These are phyloP conservation scores for Alethe castanea DNA, from an alignment of 2,113 vertebrate genomes.

Conservation along the genomic window DNA sequence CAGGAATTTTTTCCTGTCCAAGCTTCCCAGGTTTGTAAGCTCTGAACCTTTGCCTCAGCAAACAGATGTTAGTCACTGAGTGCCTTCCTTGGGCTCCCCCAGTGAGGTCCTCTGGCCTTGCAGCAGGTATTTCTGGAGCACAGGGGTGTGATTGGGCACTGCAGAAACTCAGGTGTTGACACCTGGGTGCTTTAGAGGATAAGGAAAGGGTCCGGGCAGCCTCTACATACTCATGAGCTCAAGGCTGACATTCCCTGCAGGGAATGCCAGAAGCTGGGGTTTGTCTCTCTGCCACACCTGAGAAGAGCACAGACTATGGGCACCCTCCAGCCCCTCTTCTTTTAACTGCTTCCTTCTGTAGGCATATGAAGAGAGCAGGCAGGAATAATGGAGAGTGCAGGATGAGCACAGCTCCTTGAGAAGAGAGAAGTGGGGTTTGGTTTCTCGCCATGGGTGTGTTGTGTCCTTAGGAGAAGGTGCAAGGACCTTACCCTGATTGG, in stretches of 20 bases:
- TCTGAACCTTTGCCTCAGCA: not conserved
- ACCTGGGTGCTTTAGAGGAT: not conserved
- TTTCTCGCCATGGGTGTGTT: not conserved
- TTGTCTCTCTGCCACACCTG: not conserved
- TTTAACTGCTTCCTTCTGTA: not conserved
- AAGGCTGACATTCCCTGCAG: accelerated
- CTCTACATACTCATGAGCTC: not conserved
- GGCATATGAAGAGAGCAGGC: not conserved
- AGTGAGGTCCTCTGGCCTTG: not conserved
- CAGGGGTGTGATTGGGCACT: accelerated
- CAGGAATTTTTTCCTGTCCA: not conserved
- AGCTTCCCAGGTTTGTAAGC: not conserved
- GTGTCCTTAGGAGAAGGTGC: not conserved
- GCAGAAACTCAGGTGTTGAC: not conserved
- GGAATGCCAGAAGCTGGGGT: not conserved
- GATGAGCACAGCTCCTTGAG: not conserved
- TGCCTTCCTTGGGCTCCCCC: not conserved
- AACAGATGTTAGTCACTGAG: not conserved
- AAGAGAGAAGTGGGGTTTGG: not conserved
- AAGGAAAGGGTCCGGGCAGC: not conserved
- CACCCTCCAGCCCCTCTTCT: not conserved
- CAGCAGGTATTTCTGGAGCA: not conserved
- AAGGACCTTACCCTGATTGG: not conserved
- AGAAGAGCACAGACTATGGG: accelerated
- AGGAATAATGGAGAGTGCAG: not conserved